Evolutionary conservation across 2,113 vertebrate genomes (phyloP), one percentile per base, ranked within the genome.

Genomic region (Xiphias gladius): DNA sequence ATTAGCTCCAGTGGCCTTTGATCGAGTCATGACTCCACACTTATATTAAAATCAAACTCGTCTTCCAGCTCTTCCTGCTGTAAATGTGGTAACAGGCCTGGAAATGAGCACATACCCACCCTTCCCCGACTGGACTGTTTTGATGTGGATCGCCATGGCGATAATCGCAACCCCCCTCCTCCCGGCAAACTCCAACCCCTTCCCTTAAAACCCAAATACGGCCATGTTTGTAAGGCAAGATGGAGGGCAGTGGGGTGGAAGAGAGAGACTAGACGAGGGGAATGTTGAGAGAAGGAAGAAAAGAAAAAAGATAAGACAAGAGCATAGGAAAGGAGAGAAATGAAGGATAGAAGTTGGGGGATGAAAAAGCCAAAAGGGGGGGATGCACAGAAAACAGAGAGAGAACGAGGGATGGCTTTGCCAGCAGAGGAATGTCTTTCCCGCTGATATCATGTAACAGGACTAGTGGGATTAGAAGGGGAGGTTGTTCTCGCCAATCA

Each of bases 121-220:
- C 65, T 69, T 78, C 66, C 59, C 86, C 71, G 19, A 17, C 68
- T 65, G 65, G 64, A 24, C 79, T 91, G 89, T 93, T 91, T 84
- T 88, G 84, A 86, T 82, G 78, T 77, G 79, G 62, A 82, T 93
- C 50, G 19, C 91, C 86, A 91, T 93, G 86, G 88, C 37, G 84
- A 94, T 93, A 89, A 91, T 91, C 88, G 86, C 73, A 68, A 43
- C 64, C 52, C 7, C 59, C 64, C 20, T 30, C 52, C 20, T n/a
- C 46, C 11, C 48, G 6, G 37, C 83, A 24, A 71, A 41, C 79
- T 79, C 65, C 24, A 13, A 35, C 76, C 85, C 83, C 58, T 88
- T 84, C 77, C 83, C 88, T 77, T 75, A 83, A n/a, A 89, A 83
- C 81, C 92, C 91, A 93, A 94, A 94, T 93, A 94, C 22, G 92